Evolutionary conservation across 2,888 invertebrate species (phyloP).

Genomic region (Electrophaes corylata): DNA sequence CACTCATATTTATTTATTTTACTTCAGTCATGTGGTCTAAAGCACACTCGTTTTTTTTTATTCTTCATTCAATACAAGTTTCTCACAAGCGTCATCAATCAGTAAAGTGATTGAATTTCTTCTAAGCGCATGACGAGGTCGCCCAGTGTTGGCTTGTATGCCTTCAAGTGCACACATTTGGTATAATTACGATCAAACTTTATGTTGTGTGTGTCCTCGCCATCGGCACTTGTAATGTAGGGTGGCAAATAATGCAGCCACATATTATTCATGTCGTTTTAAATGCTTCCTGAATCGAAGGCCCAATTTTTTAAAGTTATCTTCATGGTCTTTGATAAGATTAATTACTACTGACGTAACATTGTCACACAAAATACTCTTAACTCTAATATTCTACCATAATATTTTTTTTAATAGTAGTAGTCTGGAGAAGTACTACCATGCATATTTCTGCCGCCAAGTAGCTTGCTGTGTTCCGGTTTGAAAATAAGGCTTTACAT

Average conservation of each 20-base stretch:
- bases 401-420: too few species aligned
- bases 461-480: too few species aligned
- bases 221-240: conserved; percentile 51
- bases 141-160: conserved; percentile 67
- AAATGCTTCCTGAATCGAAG: background rate
- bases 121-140: conserved; percentile 63
- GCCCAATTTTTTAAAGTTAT: background rate
- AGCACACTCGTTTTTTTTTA: too few species aligned
- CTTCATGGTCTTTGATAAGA: background rate
- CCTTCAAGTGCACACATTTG: conserved; percentile 79
- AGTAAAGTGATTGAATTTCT: conserved; percentile 69
- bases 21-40: too few species aligned
- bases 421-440: too few species aligned
- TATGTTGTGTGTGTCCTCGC: conserved; percentile 70
- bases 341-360: background rate
- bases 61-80: conserved; percentile 34
- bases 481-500: too few species aligned
- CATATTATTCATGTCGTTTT: conserved; percentile 11
- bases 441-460: too few species aligned
- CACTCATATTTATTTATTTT: too few species aligned
- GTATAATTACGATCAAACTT: conserved; percentile 79
- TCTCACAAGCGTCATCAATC: conserved; percentile 53
- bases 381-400: too few species aligned
- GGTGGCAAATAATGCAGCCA: conserved; percentile 22
- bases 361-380: too few species aligned